phyloP scores from a whole-genome alignment of 2,113 vertebrate species.

The Clinocottus analis region DNA sequence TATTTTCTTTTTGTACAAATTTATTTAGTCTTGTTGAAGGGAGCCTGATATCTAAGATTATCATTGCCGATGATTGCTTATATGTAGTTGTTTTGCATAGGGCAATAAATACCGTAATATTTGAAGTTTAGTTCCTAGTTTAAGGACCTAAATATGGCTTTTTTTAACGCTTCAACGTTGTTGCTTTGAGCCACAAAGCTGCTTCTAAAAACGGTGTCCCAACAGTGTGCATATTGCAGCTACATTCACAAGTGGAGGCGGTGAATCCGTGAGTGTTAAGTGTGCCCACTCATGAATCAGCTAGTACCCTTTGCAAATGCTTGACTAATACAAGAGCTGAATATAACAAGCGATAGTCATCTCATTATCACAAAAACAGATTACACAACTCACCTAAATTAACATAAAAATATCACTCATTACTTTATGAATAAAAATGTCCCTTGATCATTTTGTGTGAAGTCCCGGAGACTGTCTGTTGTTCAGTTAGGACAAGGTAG shows the following conservation, averaged over 20 bases:
- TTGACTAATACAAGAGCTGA: not conserved
- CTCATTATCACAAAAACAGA: not conserved
- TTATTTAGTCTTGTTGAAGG: not conserved
- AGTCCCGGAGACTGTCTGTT: not conserved
- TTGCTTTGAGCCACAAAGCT: not conserved
- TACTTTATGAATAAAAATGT: not conserved
- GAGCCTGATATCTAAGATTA: not conserved
- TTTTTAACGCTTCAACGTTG: not conserved
- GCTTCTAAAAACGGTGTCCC: not conserved
- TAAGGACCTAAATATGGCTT: not conserved
- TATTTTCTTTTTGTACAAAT: not conserved
- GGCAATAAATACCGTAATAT: not conserved
- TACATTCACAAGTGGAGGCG: slow-evolving; percentile 6
- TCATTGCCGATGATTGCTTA: not conserved
- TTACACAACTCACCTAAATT: not conserved
- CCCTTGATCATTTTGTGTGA: not conserved
- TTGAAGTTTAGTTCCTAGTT: not conserved
- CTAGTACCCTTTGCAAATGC: not conserved
- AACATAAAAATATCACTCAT: not conserved
- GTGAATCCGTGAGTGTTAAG: not conserved
- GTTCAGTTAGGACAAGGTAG: not conserved
- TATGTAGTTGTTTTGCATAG: not conserved
- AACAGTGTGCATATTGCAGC: not conserved
- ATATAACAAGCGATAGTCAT: not conserved
- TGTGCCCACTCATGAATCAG: not conserved